These are phyloP conservation scores for Chrysopilus asiliformis DNA, from an alignment of 2,888 invertebrate genomes.

Conservation along the genomic window DNA sequence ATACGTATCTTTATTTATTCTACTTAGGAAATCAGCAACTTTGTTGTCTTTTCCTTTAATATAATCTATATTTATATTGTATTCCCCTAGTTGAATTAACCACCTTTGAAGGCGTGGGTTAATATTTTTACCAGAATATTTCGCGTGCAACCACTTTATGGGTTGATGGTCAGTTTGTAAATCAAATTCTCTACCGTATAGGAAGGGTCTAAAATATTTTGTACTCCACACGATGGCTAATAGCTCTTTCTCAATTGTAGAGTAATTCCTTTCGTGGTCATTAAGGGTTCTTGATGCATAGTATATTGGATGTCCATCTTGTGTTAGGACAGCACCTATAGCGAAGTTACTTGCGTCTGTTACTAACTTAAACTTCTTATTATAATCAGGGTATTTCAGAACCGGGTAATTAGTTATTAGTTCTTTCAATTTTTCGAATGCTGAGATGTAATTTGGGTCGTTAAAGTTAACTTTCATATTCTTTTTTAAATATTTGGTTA, in stretches of 20 bases:
- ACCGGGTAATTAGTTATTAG: conserved; percentile 19
- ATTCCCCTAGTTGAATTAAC: conserved; percentile 2
- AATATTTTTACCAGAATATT: conserved; percentile 4
- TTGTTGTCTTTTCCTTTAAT: conserved; percentile 8
- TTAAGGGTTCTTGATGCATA: conserved; percentile 17
- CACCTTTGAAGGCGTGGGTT: conserved; percentile 6
- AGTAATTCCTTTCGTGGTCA: conserved; percentile 17
- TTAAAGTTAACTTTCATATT: not conserved
- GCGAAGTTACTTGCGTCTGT: conserved; percentile 21
- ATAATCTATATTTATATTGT: conserved; percentile 4
- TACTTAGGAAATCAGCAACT: conserved; percentile 5
- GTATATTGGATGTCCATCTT: conserved; percentile 18
- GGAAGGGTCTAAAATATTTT: conserved; percentile 24
- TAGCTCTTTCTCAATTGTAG: conserved; percentile 24
- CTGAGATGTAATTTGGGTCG: not conserved
- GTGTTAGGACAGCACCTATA: conserved; percentile 19
- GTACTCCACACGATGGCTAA: conserved; percentile 22
- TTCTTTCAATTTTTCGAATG: not conserved
- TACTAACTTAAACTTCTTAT: conserved; percentile 19
- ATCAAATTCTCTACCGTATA: conserved; percentile 19
- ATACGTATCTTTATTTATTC: conserved; percentile 2
- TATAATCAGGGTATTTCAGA: conserved; percentile 25
- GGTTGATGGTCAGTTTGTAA: conserved; percentile 8
- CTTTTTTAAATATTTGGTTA: not conserved
- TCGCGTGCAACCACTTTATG: conserved; percentile 6